Percentiles rank a stretch among this genome's conserved stretches.
Evolutionary conservation across 2,797 vertebrate species (phyloP).

Genomic region (Acipenser transmontanus): DNA sequence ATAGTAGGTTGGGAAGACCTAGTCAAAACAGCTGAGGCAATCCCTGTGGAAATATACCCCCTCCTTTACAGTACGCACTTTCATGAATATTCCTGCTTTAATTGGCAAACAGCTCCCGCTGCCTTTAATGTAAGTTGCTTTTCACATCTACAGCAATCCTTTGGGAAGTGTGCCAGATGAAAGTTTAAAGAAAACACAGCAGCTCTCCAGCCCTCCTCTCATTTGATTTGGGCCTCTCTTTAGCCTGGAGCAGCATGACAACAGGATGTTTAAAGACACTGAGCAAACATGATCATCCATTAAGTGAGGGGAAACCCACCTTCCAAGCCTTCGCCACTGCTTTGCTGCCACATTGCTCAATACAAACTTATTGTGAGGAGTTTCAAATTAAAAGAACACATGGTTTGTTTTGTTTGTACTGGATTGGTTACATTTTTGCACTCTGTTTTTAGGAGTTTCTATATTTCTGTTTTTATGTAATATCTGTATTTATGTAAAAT

Average conservation of each 20-base stretch:
- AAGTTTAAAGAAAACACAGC: conserved; percentile 9
- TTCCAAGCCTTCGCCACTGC: not conserved
- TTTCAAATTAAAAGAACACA: too few species aligned
- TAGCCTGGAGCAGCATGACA: not conserved
- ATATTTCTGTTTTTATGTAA: too few species aligned
- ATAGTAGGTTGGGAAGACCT: conserved; percentile 1
- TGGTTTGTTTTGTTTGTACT: too few species aligned
- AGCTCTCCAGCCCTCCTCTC: not conserved
- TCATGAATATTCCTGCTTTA: conserved; percentile 19
- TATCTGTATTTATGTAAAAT: too few species aligned
- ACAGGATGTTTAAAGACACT: not conserved
- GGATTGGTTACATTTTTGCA: too few species aligned
- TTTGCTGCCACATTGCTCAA: not conserved
- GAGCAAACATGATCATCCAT: conserved; percentile 1
- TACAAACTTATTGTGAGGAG: too few species aligned
- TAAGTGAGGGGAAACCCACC: not conserved
- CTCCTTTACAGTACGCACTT: conserved; percentile 20
- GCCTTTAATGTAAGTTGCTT: conserved; percentile 8
- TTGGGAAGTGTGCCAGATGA: conserved; percentile 18
- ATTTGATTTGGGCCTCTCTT: not conserved
- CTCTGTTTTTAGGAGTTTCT: too few species aligned
- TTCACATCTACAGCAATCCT: conserved; percentile 12
- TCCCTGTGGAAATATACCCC: conserved; percentile 1
- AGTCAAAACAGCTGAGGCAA: conserved; percentile 12
- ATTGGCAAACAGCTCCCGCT: conserved; percentile 3